These are phyloP conservation scores for Leistus spinibarbis DNA, from an alignment of 2,888 invertebrate species.

Conservation along the genomic window DNA sequence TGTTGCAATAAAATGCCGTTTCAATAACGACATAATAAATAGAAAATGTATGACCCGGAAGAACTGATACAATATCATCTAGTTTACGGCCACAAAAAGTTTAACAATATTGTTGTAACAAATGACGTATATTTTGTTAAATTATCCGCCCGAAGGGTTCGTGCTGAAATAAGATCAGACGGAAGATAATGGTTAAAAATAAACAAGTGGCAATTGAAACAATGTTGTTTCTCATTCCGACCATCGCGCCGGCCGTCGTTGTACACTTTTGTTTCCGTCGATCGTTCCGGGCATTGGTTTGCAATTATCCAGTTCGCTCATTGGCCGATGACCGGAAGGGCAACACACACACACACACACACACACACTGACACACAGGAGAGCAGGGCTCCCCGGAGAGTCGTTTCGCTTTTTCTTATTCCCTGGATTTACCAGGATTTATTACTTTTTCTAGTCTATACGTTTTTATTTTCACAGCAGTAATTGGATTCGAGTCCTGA, in stretches of 20 bases:
- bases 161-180: not conserved
- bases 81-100: not conserved
- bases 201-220: constrained; percentile 11
- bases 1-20: too few species aligned
- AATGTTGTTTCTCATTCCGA: not conserved
- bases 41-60: not conserved
- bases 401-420: constrained; percentile 38
- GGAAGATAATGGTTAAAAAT: constrained; percentile 2
- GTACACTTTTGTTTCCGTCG: not conserved
- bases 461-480: constrained; percentile 33
- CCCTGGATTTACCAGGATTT: constrained; percentile 33
- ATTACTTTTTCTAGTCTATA: constrained; percentile 39
- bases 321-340: constrained; percentile 18
- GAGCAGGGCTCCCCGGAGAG: constrained; percentile 16
- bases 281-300: constrained; percentile 24
- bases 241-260: not conserved
- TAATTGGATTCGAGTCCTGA: constrained; percentile 37
- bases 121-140: not conserved
- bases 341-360: not conserved
- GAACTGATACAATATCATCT: not conserved
- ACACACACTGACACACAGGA: not conserved
- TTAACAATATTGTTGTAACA: not conserved
- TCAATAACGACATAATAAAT: not conserved
- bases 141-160: not conserved
- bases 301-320: constrained; percentile 36